Evolutionary conservation across 2,888 invertebrate species (phyloP), one percentile per base, ranked within the genome.

Genomic region (Pseudococcus viburni): DNA sequence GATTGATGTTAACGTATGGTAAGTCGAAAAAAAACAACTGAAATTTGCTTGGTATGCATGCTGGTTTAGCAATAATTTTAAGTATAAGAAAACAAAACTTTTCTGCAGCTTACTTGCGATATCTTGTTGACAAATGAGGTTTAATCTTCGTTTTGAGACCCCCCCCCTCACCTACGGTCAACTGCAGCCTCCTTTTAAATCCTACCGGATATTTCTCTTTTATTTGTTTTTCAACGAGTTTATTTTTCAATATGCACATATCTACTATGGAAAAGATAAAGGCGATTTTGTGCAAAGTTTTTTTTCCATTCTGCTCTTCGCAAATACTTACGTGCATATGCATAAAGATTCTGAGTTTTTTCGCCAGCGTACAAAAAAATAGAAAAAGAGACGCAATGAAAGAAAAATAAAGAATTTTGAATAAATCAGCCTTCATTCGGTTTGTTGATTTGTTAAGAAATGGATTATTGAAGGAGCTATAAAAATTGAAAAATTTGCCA

Each of bases 1-100:
- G 5, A n/a, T n/a, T n/a, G 7, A 51, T 86, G 48, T 51, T 77
- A n/a, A 26, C 77, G 46, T 77, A 77, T 77, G 86, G 86, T 86
- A 33, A 73, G 77, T 86, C 11, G n/a, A 84, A n/a, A 46, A 39
- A 5, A 19, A n/a, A 42, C n/a, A 0, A n/a, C n/a, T n/a, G n/a
- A n/a, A n/a, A n/a, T n/a, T n/a, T n/a, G n/a, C n/a, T n/a, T n/a
- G n/a, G n/a, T n/a, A n/a, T n/a, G n/a, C n/a, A n/a, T n/a, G n/a
- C n/a, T n/a, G n/a, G n/a, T n/a, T n/a, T n/a, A n/a, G n/a, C n/a
- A n/a, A n/a, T n/a, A n/a, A n/a, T n/a, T n/a, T n/a, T n/a, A n/a
- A n/a, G n/a, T n/a, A n/a, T n/a, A n/a, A n/a, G n/a, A n/a, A n/a
- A n/a, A n/a, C n/a, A n/a, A n/a, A n/a, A n/a, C n/a, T n/a, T n/a